These are phyloP conservation scores for Aurelia aurita DNA, from an alignment of 30 jellyfish, hydroid and myxozoan species.

Conservation along the genomic window DNA sequence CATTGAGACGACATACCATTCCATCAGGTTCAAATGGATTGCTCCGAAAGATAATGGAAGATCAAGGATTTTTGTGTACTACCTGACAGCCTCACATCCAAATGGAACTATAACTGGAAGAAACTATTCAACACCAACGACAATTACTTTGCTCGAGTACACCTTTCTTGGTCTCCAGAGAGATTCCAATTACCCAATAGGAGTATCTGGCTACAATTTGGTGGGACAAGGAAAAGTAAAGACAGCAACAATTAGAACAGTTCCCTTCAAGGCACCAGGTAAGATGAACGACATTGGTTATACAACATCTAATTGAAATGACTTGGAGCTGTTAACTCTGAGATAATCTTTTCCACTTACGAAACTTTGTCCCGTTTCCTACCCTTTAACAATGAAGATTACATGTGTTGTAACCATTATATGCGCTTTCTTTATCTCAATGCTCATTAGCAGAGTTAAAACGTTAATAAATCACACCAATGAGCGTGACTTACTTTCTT, in stretches of 20 bases:
- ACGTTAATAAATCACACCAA: too few relatives aligned
- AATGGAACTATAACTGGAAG: background rate
- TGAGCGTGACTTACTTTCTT: too few relatives aligned
- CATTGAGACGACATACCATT: background rate
- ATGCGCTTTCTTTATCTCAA: too few relatives aligned
- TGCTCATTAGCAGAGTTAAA: too few relatives aligned
- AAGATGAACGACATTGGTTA: background rate
- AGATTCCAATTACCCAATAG: background rate
- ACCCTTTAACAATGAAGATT: too few relatives aligned
- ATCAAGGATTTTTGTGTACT: background rate
- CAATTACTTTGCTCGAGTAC: background rate
- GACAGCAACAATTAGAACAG: background rate
- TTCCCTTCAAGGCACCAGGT: conserved; percentile 2
- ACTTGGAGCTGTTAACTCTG: too few relatives aligned
- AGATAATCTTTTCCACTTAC: too few relatives aligned
- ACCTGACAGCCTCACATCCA: background rate
- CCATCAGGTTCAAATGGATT: conserved; percentile 1
- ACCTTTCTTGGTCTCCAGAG: background rate
- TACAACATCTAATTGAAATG: too few relatives aligned
- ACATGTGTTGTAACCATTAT: too few relatives aligned
- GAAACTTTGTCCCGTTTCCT: too few relatives aligned
- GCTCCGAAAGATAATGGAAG: background rate
- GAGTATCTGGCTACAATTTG: background rate
- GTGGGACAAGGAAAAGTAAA: background rate
- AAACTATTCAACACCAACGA: background rate